These are phyloP conservation scores for Eucidaris tribuloides DNA, from an alignment of 35 echinoderm and acorn worm species.

Conservation along the genomic window DNA sequence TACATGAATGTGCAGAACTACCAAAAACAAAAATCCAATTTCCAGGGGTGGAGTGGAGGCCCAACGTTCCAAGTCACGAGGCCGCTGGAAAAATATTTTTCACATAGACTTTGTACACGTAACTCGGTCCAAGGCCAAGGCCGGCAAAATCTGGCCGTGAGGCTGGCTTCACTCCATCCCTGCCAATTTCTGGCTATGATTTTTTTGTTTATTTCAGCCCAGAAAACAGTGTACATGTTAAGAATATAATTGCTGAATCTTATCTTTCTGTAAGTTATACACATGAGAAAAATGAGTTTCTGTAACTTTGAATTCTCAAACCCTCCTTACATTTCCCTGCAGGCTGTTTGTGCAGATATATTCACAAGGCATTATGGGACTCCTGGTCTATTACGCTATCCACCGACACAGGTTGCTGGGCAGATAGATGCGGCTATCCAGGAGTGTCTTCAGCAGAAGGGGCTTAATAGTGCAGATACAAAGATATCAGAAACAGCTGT, in stretches of 20 bases:
- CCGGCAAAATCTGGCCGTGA: no score
- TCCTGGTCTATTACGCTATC: constrained; percentile 38
- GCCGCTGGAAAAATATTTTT: no score
- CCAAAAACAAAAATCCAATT: not conserved
- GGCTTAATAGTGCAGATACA: not conserved
- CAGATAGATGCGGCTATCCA: constrained; percentile 3
- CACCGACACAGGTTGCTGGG: constrained; percentile 14
- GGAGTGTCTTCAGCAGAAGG: constrained; percentile 22
- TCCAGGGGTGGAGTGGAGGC: not conserved
- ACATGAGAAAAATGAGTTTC: not conserved
- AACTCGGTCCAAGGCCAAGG: no score
- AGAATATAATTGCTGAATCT: not conserved
- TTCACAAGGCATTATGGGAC: not conserved
- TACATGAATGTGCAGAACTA: not conserved
- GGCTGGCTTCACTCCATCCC: not conserved
- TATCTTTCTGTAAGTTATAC: not conserved
- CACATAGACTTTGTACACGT: no score
- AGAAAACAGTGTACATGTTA: not conserved
- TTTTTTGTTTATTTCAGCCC: not conserved
- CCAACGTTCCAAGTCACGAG: no score
- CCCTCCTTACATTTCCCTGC: not conserved
- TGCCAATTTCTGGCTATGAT: not conserved
- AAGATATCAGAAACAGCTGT: constrained; percentile 24
- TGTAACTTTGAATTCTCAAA: not conserved
- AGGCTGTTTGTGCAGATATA: constrained; percentile 45